Evolutionary conservation across 2,113 vertebrate species (phyloP), one percentile per base, ranked within the genome.

Genomic region (Rhadina sibilatrix): DNA sequence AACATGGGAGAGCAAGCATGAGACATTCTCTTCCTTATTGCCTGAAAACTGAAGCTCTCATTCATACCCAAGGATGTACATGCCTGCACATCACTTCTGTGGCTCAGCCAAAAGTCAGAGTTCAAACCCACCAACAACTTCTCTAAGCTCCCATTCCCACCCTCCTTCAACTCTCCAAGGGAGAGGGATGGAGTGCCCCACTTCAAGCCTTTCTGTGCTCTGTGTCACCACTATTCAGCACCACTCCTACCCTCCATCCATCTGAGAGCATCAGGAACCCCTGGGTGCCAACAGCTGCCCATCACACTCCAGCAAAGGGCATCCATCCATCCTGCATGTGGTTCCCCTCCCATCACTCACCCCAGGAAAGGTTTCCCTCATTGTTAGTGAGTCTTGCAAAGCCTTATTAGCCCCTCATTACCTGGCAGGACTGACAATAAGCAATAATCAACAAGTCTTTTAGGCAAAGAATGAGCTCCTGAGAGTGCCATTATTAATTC

Each of bases 401-500:
- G 49, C 46, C 21, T 44, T 75, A 63, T 65, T 33, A 91, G 40
- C n/a, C 54, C 52, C 71, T 63, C 7, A 31, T 66, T 6, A 31
- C 50, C 3, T 0, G 10, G 7, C n/a, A 42, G 6, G 12, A 71
- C 40, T 74, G 23, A 15, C 15, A 86, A 94, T 42, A 94, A 72
- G 64, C 33, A 18, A 47, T 59, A 85, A 86, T 63, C 19, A 6
- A 35, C 0, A 2, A 85, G 69, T 89, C 87, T 77, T 76, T 90
- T 92, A 90, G 89, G 78, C 47, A 66, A 76, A 90, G 60, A 80
- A 63, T 54, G 59, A 80, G 78, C 57, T 68, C 14, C 37, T 74
- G 91, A 86, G 66, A 90, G 71, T 57, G 65, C 15, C 71, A 44
- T 33, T 88, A 87, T 90, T 94, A 93, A 95, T 97, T 97, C 91